Evolutionary conservation across 1,140 invertebrate genomes (phyloP).

Genomic region (Meloidogyne floridensis): DNA sequence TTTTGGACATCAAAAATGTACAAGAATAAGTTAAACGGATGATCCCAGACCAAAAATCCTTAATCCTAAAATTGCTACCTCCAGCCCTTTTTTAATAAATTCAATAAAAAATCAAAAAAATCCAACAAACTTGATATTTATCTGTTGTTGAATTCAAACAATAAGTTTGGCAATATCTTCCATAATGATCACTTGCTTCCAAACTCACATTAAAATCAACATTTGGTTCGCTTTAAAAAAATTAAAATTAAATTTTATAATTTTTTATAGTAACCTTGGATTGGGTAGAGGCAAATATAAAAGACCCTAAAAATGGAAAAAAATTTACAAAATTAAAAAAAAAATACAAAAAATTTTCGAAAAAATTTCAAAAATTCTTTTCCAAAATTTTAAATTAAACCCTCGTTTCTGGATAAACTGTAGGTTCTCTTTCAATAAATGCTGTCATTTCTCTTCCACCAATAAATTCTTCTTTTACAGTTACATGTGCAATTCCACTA

Average conservation of each 20-base stretch:
- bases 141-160: constrained; percentile 58
- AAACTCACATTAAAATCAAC: constrained; percentile 49
- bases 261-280: constrained; percentile 31
- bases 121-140: constrained; percentile 55
- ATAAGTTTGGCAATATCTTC: constrained; percentile 63
- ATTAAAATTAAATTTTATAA: not conserved
- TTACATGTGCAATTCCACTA: constrained; percentile 57
- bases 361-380: not conserved
- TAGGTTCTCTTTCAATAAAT: constrained; percentile 45
- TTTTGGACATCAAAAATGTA: no score
- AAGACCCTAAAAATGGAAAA: constrained; percentile 46
- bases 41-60: no score
- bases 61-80: not conserved
- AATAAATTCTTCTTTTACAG: constrained; percentile 39
- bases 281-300: constrained; percentile 62
- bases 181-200: constrained; percentile 61
- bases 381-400: constrained; percentile 30
- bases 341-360: not conserved
- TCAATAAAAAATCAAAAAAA: no score
- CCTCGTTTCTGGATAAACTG: constrained; percentile 58
- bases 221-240: constrained; percentile 27
- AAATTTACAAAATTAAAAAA: not conserved
- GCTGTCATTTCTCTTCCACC: constrained; percentile 39
- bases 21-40: no score
- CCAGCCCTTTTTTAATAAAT: no score